Conservation (phyloP, 2,888 invertebrate species). For the Craniophora ligustri region DNA sequence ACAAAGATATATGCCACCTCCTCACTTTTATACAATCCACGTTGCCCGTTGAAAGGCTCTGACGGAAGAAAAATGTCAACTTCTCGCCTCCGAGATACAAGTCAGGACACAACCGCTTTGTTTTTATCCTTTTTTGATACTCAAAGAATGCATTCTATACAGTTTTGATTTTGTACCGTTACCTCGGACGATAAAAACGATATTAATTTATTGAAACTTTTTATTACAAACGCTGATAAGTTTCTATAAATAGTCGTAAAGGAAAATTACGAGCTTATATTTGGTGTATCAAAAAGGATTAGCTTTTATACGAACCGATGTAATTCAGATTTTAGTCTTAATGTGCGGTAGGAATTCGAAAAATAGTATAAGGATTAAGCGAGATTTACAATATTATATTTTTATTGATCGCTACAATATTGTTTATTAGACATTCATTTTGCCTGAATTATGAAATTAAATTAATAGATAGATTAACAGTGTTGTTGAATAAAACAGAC, state of each 20-base stretch:
- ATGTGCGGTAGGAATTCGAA: conserved; percentile 15
- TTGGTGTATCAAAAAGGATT: conserved; percentile 39
- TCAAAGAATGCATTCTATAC: conserved; percentile 51
- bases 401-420: background rate
- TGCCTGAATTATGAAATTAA: background rate
- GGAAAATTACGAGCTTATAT: conserved; percentile 42
- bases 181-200: conserved; percentile 39
- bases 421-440: background rate
- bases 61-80: conserved; percentile 69
- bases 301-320: conserved; percentile 43
- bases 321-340: conserved; percentile 6
- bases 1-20: conserved; percentile 42
- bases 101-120: conserved; percentile 62
- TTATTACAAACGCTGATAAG: conserved; percentile 48
- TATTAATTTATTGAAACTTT: conserved; percentile 52
- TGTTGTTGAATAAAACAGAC: background rate
- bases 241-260: conserved; percentile 37
- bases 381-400: conserved; percentile 15
- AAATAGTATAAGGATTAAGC: conserved; percentile 9
- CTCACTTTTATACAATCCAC: conserved; percentile 13
- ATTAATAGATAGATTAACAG: background rate
- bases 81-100: conserved; percentile 68
- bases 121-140: conserved; percentile 58
- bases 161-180: conserved; percentile 59
- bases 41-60: conserved; percentile 51